Conservation (phyloP, 2,888 invertebrate species). For the Andrena bucephala region DNA sequence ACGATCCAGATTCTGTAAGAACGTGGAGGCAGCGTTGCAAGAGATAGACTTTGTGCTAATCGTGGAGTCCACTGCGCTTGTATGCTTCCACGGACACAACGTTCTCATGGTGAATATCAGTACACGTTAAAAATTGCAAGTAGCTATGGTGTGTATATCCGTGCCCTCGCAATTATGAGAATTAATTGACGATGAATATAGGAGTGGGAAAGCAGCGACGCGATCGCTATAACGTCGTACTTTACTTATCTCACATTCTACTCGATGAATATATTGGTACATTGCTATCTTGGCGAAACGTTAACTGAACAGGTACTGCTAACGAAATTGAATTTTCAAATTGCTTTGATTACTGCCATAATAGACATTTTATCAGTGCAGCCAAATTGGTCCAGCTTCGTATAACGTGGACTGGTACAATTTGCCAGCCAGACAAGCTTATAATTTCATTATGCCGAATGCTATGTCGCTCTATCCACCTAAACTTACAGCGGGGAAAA, state of each 20-base stretch:
- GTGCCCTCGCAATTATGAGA: no score
- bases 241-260: conserved; percentile 72
- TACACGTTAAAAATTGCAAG: not conserved
- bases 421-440: conserved; percentile 48
- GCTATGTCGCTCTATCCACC: conserved; percentile 68
- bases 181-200: not conserved
- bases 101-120: conserved; percentile 73
- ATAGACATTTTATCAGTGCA: conserved; percentile 41
- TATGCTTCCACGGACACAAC: conserved; percentile 79
- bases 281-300: conserved; percentile 78
- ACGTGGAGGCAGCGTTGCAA: conserved; percentile 9
- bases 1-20: conserved; percentile 24
- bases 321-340: not conserved
- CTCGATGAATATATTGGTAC: conserved; percentile 78
- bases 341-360: not conserved
- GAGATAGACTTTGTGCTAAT: conserved; percentile 75
- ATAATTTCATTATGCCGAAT: conserved; percentile 67
- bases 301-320: conserved; percentile 72
- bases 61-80: conserved; percentile 77
- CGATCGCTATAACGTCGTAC: conserved; percentile 63
- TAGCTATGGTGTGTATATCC: no score
- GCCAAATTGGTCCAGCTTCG: conserved; percentile 54
- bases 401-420: conserved; percentile 68
- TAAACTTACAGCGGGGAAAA: conserved; percentile 75
- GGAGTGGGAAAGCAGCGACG: conserved; percentile 26